A percentile compares a stretch with the other conserved stretches of the same genome.
Evolutionary conservation across 1,140 invertebrate genomes (phyloP).

Genomic region (Zaprionus camerounensis): DNA sequence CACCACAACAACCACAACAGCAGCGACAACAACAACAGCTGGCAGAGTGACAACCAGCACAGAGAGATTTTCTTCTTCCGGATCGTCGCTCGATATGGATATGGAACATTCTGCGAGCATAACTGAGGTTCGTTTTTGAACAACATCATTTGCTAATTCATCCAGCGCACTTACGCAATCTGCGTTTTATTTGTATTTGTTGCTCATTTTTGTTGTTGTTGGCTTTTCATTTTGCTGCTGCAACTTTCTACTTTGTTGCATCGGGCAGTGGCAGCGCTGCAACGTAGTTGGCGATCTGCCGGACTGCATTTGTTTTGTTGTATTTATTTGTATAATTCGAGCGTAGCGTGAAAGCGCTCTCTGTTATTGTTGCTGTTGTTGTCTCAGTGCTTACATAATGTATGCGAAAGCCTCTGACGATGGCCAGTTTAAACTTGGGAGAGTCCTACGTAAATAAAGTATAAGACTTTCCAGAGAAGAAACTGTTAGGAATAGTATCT

Average conservation of each 20-base stretch:
- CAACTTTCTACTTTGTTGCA: slow-evolving; percentile 63
- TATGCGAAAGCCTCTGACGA: slow-evolving; percentile 38
- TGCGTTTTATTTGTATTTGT: slow-evolving; percentile 8
- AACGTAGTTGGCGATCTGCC: slow-evolving; percentile 41
- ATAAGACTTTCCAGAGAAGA: neutral
- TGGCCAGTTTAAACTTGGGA: neutral
- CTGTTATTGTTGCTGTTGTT: slow-evolving; percentile 23
- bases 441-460: neutral
- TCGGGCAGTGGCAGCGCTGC: slow-evolving; percentile 13
- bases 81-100: slow-evolving; percentile 42
- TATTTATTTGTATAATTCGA: slow-evolving; percentile 64
- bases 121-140: slow-evolving; percentile 56
- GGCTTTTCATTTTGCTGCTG: slow-evolving; percentile 24
- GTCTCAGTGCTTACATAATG: slow-evolving; percentile 49
- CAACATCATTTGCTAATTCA: slow-evolving; percentile 14
- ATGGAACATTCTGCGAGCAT: slow-evolving; percentile 55
- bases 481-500: neutral
- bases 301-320: slow-evolving; percentile 53
- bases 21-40: slow-evolving; percentile 30
- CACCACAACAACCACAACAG: slow-evolving; percentile 49
- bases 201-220: slow-evolving; percentile 19
- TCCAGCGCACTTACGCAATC: slow-evolving; percentile 49
- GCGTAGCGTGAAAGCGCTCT: slow-evolving; percentile 69
- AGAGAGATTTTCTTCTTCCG: slow-evolving; percentile 52
- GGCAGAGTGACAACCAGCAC: slow-evolving; percentile 10